phyloP scores from a whole-genome alignment of 2,113 vertebrate species.

The Amphiprion ocellaris region DNA sequence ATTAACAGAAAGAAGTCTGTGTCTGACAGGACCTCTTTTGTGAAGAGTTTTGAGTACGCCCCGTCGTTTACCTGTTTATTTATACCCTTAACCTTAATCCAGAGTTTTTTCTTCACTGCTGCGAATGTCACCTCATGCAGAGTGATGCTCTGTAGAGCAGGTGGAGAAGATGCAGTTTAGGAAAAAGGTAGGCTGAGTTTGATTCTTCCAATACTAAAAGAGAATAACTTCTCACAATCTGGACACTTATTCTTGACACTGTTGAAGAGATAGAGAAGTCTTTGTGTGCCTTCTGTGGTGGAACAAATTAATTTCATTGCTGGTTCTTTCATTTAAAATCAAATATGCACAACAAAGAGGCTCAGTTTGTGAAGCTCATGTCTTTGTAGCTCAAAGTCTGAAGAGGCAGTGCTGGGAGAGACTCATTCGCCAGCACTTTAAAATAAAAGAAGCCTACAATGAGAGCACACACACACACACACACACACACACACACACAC shows the following conservation, averaged over 20 bases:
- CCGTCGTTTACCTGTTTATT: conserved; percentile 44
- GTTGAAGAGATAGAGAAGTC: background rate
- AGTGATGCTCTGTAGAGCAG: conserved; percentile 1
- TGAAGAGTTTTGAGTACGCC: background rate
- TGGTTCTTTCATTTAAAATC: background rate
- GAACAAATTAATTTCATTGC: background rate
- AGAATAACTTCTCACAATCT: background rate
- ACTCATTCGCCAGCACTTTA: no score
- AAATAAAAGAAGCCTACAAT: no score
- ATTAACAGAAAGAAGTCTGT: no score
- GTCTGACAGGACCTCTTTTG: no score
- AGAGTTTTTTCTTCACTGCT: conserved; percentile 42
- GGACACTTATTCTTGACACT: background rate
- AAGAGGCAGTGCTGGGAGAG: background rate
- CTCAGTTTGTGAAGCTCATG: conserved; percentile 11
- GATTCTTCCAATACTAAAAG: background rate
- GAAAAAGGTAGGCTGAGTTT: conserved; percentile 4
- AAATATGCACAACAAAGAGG: conserved; percentile 7
- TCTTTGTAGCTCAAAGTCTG: conserved; percentile 13
- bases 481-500: no score
- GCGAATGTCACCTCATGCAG: conserved; percentile 33
- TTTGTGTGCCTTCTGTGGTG: background rate
- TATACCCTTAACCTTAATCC: conserved; percentile 54
- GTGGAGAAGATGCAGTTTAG: conserved; percentile 12
- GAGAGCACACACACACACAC: background rate